Conservation (phyloP, 2,797 vertebrate genomes). For the Sphaeramia orbicularis region DNA sequence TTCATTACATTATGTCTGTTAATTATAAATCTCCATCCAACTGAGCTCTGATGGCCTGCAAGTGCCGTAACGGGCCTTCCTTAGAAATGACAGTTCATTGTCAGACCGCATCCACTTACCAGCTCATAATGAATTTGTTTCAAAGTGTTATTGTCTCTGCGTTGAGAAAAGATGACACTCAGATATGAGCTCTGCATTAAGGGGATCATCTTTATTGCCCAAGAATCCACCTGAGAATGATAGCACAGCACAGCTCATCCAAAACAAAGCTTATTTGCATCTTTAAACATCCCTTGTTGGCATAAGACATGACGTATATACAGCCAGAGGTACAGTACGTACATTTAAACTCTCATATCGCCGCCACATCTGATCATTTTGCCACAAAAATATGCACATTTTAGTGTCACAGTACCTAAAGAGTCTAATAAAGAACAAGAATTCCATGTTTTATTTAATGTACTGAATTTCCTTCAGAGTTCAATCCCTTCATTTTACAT, state of each 20-base stretch:
- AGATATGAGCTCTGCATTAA: slow-evolving; percentile 85
- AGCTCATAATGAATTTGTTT: slow-evolving; percentile 53
- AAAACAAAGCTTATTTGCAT: slow-evolving; percentile 91
- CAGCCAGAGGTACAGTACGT: slow-evolving; percentile 96
- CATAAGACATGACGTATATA: slow-evolving; percentile 83
- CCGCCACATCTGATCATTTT: slow-evolving; percentile 90
- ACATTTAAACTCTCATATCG: slow-evolving; percentile 92
- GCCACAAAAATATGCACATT: slow-evolving; percentile 94
- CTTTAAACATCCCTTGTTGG: slow-evolving; percentile 94
- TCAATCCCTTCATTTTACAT: slow-evolving; percentile 67
- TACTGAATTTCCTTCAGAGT: slow-evolving; percentile 37
- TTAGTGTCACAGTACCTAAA: slow-evolving; percentile 88
- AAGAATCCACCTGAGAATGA: slow-evolving; percentile 99
- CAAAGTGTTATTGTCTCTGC: slow-evolving; percentile 16
- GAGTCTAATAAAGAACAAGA: slow-evolving; percentile 54
- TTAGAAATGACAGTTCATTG: slow-evolving; percentile 59
- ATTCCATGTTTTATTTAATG: slow-evolving; percentile 32
- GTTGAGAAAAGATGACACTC: slow-evolving; percentile 64
- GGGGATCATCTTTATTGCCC: slow-evolving; percentile 99
- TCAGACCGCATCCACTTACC: slow-evolving; percentile 44
- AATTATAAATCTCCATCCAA: slow-evolving; percentile 78
- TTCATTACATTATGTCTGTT: slow-evolving; percentile 72
- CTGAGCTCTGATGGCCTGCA: slow-evolving; percentile 64
- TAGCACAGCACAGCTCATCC: slow-evolving; percentile 93
- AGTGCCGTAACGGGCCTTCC: slow-evolving; percentile 58